Conservation (phyloP, 1,140 invertebrate species). For the Drosophila funebris region DNA sequence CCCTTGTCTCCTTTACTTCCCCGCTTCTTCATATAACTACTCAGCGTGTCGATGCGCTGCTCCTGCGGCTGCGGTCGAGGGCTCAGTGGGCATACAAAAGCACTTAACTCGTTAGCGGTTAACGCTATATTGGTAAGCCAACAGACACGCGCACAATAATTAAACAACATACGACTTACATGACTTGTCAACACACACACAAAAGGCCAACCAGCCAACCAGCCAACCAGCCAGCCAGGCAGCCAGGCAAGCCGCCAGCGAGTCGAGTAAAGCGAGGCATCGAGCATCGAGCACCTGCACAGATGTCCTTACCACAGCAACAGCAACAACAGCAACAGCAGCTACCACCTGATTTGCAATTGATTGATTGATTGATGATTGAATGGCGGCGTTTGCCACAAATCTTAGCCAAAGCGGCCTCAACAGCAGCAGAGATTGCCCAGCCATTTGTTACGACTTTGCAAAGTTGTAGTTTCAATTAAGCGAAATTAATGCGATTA, state of each 20-base stretch:
- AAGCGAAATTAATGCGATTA: conserved; percentile 75
- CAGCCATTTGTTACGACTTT: conserved; percentile 30
- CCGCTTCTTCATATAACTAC: no score
- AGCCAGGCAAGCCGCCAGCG: conserved; percentile 1
- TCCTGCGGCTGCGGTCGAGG: conserved; percentile 50
- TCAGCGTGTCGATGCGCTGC: no score
- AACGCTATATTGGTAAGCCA: conserved; percentile 75
- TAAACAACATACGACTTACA: conserved; percentile 73
- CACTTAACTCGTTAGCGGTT: conserved; percentile 81
- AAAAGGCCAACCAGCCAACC: conserved; percentile 4
- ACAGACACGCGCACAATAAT: conserved; percentile 67
- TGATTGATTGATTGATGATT: conserved; percentile 58
- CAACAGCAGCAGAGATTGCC: conserved; percentile 11
- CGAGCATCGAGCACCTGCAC: conserved; percentile 18
- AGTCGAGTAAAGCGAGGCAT: background rate
- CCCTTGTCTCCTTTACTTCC: background rate
- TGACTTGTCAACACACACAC: conserved; percentile 67
- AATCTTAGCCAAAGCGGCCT: conserved; percentile 35
- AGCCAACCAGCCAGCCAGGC: conserved; percentile 5
- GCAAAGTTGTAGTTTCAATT: conserved; percentile 58
- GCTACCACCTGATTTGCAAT: conserved; percentile 50
- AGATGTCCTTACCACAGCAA: conserved; percentile 28
- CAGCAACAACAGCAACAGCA: no score
- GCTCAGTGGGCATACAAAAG: conserved; percentile 61
- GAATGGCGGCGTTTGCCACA: conserved; percentile 48